These are phyloP conservation scores for Hydractinia echinata DNA, from an alignment of 30 jellyfish, hydroid and myxozoan genomes.

Conservation along the genomic window DNA sequence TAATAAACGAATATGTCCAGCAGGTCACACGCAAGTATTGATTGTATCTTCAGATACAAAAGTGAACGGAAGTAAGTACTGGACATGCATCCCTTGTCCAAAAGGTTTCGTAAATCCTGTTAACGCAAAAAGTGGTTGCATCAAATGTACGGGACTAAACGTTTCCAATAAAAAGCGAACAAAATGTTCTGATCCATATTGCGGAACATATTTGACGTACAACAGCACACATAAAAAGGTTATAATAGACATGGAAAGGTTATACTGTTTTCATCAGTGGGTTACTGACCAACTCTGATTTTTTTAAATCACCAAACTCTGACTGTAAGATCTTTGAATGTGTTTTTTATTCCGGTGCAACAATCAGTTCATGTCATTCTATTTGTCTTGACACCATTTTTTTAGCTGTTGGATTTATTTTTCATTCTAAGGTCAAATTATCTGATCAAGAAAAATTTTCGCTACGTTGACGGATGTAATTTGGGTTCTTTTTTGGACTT, in stretches of 20 bases:
- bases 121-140: not conserved
- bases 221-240: not conserved
- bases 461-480: too few species aligned
- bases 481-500: too few species aligned
- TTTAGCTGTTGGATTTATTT: too few species aligned
- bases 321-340: not conserved
- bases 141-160: not conserved
- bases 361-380: too few species aligned
- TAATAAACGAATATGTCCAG: not conserved
- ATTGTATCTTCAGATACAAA: not conserved
- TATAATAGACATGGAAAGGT: too few species aligned
- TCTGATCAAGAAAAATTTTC: too few species aligned
- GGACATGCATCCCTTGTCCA: conserved; percentile 5
- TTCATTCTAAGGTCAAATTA: too few species aligned
- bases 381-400: not conserved
- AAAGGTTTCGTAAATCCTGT: not conserved
- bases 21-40: not conserved
- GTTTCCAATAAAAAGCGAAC: not conserved
- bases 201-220: not conserved
- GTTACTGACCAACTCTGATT: too few species aligned
- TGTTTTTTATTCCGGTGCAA: not conserved
- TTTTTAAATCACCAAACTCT: not conserved
- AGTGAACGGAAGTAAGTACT: not conserved
- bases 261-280: not conserved
- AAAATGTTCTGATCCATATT: not conserved